Evolutionary conservation across 92 coral and sea anemone species (phyloP).

Genomic region (Muricea muricata): DNA sequence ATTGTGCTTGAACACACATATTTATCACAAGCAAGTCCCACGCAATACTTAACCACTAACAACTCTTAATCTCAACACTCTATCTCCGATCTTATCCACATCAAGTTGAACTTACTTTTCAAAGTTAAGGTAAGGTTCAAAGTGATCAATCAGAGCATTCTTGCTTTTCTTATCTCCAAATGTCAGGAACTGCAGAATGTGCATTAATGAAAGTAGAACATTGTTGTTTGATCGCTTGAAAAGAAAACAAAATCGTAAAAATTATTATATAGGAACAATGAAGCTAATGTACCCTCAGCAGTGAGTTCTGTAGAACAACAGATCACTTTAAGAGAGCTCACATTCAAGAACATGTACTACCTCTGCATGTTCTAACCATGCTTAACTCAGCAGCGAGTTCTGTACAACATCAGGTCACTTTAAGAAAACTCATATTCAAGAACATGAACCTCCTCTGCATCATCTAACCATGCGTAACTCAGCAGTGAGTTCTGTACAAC

Average conservation of each 20-base stretch:
- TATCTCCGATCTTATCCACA: not conserved
- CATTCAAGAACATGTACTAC: too few species aligned
- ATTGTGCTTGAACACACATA: too few species aligned
- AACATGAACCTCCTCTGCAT: too few species aligned
- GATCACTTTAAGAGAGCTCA: too few species aligned
- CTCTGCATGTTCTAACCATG: not conserved
- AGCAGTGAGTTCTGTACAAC: too few species aligned
- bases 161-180: slow-evolving; percentile 95
- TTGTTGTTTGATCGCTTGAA: slow-evolving; percentile 89
- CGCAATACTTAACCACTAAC: too few species aligned
- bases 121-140: slow-evolving; percentile 90
- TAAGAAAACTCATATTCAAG: too few species aligned
- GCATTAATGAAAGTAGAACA: slow-evolving; percentile 96
- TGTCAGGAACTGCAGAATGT: slow-evolving; percentile 94
- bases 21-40: too few species aligned
- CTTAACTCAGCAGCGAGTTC: not conserved
- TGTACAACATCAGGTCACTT: too few species aligned
- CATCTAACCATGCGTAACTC: too few species aligned
- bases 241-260: not conserved
- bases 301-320: not conserved
- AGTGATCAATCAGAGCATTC: slow-evolving; percentile 87
- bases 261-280: too few species aligned
- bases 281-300: too few species aligned
- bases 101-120: slow-evolving; percentile 75
- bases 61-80: not conserved